These are phyloP conservation scores for Synanthedon myopaeformis DNA, from an alignment of 2,888 invertebrate species.

Conservation along the genomic window DNA sequence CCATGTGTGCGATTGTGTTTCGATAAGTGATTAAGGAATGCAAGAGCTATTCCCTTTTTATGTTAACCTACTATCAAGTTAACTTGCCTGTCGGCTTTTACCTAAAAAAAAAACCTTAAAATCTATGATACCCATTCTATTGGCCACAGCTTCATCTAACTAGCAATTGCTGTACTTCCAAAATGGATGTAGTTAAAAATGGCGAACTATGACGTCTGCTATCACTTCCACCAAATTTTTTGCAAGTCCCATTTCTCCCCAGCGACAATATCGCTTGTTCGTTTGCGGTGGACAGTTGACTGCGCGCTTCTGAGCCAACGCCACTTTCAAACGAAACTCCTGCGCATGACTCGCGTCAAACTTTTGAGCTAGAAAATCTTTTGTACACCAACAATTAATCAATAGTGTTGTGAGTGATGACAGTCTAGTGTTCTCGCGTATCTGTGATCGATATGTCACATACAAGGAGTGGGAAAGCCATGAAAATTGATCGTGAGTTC, in stretches of 20 bases:
- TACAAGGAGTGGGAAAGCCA: constrained; percentile 40
- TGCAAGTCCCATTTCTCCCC: constrained; percentile 4
- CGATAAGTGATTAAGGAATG: no score
- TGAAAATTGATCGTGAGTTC: constrained; percentile 52
- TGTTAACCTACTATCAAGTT: no score
- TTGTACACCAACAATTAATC: not conserved
- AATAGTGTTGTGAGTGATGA: constrained; percentile 57
- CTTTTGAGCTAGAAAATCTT: not conserved
- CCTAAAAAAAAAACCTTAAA: no score
- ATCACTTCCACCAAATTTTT: constrained; percentile 1
- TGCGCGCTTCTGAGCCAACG: constrained; percentile 23
- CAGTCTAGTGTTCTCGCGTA: constrained; percentile 23
- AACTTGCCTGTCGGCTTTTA: no score
- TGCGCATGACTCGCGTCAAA: constrained; percentile 12
- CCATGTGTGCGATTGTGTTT: no score
- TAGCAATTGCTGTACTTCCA: not conserved
- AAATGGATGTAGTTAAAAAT: not conserved
- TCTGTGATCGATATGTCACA: constrained; percentile 29
- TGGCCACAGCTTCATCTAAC: no score
- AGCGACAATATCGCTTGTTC: constrained; percentile 1
- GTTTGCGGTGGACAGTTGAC: constrained; percentile 17
- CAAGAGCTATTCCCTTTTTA: no score
- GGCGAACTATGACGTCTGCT: not conserved
- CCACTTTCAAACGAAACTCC: constrained; percentile 21
- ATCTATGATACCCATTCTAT: no score